A percentile compares a stretch with the other conserved stretches of the same genome.
phyloP scores from a whole-genome alignment of 2,797 vertebrate genomes.

The Melopsittacus undulatus region DNA sequence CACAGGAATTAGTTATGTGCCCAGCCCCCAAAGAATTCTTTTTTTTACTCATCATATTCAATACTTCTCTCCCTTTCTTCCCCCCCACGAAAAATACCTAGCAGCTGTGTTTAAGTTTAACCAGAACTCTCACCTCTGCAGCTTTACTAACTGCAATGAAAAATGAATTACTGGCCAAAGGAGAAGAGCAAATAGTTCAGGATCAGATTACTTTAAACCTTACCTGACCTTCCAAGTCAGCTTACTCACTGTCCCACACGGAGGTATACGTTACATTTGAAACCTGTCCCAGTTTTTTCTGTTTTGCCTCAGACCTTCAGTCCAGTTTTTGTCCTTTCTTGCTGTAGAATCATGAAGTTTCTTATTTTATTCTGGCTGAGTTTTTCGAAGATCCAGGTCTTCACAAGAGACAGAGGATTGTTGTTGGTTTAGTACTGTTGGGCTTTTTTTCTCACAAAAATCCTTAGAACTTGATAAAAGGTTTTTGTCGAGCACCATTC shows the following conservation, averaged over 20 bases:
- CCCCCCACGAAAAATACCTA: background rate
- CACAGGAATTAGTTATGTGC: background rate
- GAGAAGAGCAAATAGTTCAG: slow-evolving; percentile 5
- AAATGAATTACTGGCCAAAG: background rate
- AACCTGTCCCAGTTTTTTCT: background rate
- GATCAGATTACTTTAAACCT: slow-evolving; percentile 19
- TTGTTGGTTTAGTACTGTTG: background rate
- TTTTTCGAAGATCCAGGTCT: background rate
- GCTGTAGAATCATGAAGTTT: background rate
- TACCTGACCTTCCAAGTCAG: background rate
- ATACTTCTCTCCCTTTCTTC: background rate
- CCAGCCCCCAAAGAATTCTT: background rate
- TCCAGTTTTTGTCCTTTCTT: background rate
- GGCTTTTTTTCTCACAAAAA: background rate
- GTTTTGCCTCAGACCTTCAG: background rate
- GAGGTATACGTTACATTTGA: background rate
- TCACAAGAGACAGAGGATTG: background rate
- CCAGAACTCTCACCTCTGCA: background rate
- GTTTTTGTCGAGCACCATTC: background rate
- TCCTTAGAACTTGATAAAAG: background rate
- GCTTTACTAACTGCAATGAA: background rate
- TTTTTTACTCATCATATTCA: background rate
- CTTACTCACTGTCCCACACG: background rate
- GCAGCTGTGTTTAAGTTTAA: slow-evolving; percentile 9
- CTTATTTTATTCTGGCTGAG: background rate